Evolutionary conservation across 2,888 invertebrate species (phyloP), one percentile per base, ranked within the genome.

Genomic region (Rhorus exstirpatorius): DNA sequence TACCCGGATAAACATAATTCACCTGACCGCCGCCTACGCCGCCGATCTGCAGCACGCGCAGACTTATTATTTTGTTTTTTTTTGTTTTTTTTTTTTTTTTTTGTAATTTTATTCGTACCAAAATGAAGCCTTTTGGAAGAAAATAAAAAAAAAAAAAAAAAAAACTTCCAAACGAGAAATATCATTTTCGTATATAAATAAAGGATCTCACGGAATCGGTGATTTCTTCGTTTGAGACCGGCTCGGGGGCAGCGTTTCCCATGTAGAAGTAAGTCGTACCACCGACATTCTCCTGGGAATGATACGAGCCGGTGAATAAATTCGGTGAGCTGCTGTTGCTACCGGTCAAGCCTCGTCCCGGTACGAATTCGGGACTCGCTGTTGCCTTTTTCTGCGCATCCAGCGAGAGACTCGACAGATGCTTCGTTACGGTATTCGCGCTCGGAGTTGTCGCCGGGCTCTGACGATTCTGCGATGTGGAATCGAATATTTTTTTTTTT

Each of bases 211-310:
- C 91, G 68, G 89, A 86, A 75, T 92, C 92, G 38, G 85, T 80
- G 70, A 87, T 88, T 49, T 92, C 92, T 35, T 92, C 92, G 7
- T 86, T 87, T 51, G 87, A 86, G 31, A 91, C 84, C 21, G 85
- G 38, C 72, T 92, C 92, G 51, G 88, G 86, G 17, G 90, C 87
- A 46, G 91, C 87, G 81, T 92, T 91, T 81, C 96, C 95, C 44
- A 96, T 95, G 93, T 98, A 99, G 93, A 98, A 99, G 93, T 98
- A 99, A 63, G 98, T 98, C 14, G 98, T 98, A 26, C 98, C 98
- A 75, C 98, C 98, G 83, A 97, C 97, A 94, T 97, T 97, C 93
- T 97, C 97, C 96, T 97, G 94, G 71, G 93, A 93, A 88, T 92
- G 92, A 85, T 90, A 93, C 71, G 92, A 92, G 85, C 90, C 92